Base-by-base conservation (phyloP, 2,888 invertebrate genomes). In the Agonum fuliginosum region DNA sequence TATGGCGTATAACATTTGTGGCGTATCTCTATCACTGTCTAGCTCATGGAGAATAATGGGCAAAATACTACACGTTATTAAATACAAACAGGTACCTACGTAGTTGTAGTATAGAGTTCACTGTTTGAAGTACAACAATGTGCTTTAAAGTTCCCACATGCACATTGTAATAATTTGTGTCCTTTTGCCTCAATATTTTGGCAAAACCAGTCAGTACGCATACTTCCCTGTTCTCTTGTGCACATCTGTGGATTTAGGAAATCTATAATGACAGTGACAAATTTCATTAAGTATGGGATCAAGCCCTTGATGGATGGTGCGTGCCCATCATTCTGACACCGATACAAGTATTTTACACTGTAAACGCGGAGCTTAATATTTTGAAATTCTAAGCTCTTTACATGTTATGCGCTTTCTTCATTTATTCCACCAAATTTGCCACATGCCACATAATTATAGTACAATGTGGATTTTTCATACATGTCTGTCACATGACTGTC, bases 181-280 rank as follows among this genome's bases (percentile, higher is more conserved):
- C 12, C 12, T 6, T n/a, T 37, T 10, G 0, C 8, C 10, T n/a
- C 8, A 6, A n/a, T 37, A n/a, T 3, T 37, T 3, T 1, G 3
- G 1, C 37, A 8, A 3, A n/a, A 3, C 1, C 5, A 2, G 30
- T n/a, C n/a, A n/a, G 30, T 30, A 10, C 10, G 30, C 5, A 8
- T 1, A 30, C 10, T 8, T 30, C 54, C 24, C 54, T 54, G n/a
- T 22, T 12, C 54, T n/a, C 54, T 2, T 62, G 62, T 67, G n/a
- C 22, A 41, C 67, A 41, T 67, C 41, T 41, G 67, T 12, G 62
- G 62, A 37, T 67, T 70, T 46, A 70, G 24, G 46, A 24, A 70
- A 70, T 48, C 70, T 46, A 46, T 70, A 70, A 70, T 27, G 70
- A 70, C 70, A 70, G 70, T 70, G 70, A 70, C 70, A 70, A 70